phyloP scores from a whole-genome alignment of 2,797 vertebrate genomes.

The Xenentodon cancila region DNA sequence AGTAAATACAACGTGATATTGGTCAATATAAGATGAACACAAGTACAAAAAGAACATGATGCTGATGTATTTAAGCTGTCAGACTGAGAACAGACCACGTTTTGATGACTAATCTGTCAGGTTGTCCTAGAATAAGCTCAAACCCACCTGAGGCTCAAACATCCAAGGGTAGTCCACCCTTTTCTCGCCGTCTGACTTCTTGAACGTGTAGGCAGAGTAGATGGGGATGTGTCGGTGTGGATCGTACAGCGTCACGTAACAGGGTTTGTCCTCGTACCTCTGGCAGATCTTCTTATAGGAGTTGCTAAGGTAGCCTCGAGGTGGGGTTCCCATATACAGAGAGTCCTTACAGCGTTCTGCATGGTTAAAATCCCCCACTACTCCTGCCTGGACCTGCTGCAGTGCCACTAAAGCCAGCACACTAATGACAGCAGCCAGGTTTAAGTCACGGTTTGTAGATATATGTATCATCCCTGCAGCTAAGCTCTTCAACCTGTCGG shows the following conservation, averaged over 20 bases:
- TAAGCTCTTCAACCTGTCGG: neutral
- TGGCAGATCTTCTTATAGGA: constrained; percentile 78
- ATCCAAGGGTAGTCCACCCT: constrained; percentile 81
- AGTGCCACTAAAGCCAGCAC: constrained; percentile 40
- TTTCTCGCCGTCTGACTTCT: constrained; percentile 80
- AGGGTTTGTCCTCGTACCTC: constrained; percentile 68
- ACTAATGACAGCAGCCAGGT: constrained; percentile 2
- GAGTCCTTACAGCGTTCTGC: constrained; percentile 77
- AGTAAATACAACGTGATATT: too few species aligned
- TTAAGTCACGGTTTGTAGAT: constrained; percentile 7
- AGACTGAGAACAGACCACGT: neutral
- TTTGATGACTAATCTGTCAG: neutral
- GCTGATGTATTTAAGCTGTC: neutral
- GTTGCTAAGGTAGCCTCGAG: constrained; percentile 71
- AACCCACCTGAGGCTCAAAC: constrained; percentile 80
- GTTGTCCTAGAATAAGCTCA: accelerated
- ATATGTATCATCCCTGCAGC: constrained; percentile 32
- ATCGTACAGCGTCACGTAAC: constrained; percentile 76
- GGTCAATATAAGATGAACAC: too few species aligned
- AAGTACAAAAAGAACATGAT: too few species aligned
- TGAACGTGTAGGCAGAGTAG: constrained; percentile 79
- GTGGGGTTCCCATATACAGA: constrained; percentile 79
- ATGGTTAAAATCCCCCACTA: constrained; percentile 77
- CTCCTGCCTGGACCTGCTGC: constrained; percentile 43
- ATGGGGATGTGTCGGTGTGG: constrained; percentile 69